These are phyloP conservation scores for Harpagus bidentatus DNA, from an alignment of 2,113 vertebrate genomes.

Conservation along the genomic window DNA sequence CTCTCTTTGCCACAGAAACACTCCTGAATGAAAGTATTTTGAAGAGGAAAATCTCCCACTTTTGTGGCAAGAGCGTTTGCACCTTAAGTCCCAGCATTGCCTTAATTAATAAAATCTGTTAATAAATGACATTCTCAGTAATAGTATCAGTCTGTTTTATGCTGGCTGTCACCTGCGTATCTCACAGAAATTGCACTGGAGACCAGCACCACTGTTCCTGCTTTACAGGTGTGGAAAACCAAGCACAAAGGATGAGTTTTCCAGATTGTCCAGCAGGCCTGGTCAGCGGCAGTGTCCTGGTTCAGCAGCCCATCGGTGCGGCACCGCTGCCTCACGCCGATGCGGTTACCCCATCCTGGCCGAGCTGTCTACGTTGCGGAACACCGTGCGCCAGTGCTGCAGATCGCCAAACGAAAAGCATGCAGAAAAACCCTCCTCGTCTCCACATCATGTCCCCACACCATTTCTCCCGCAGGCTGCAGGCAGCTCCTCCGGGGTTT, in stretches of 20 bases:
- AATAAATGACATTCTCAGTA: not conserved
- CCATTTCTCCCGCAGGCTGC: not conserved
- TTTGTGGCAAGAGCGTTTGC: not conserved
- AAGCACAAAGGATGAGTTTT: not conserved
- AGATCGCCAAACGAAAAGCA: not conserved
- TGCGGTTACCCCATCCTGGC: not conserved
- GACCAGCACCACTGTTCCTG: not conserved
- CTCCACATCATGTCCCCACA: not conserved
- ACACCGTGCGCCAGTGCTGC: accelerated
- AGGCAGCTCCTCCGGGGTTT: not conserved
- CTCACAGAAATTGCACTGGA: not conserved
- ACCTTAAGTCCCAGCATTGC: not conserved
- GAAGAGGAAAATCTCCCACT: not conserved
- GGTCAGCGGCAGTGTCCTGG: accelerated
- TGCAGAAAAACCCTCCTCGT: accelerated
- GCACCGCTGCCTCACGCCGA: not conserved
- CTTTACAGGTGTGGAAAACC: no score
- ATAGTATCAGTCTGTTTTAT: not conserved
- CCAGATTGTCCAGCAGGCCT: no score
- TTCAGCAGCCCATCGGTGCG: not conserved
- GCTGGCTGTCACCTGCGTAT: not conserved
- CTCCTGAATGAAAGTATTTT: not conserved
- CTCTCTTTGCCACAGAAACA: not conserved
- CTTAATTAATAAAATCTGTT: not conserved
- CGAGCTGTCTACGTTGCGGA: not conserved